Conservation (phyloP, 1,140 invertebrate species). For the Conus ventricosus region DNA sequence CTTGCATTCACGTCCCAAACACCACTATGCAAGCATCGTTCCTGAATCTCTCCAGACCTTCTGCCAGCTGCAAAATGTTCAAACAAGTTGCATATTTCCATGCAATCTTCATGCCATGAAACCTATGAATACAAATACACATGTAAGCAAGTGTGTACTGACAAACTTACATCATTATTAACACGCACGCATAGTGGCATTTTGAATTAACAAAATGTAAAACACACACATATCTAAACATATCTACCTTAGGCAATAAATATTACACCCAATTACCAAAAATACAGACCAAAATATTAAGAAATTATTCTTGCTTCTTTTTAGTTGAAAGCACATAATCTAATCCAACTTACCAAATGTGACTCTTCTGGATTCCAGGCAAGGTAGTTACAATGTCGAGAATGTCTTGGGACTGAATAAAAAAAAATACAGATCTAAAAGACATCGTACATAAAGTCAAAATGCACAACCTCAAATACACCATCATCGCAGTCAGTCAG, state of each 20-base stretch:
- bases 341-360: slow-evolving; percentile 78
- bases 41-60: slow-evolving; percentile 89
- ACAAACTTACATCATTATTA: not conserved
- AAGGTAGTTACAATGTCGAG: slow-evolving; percentile 88
- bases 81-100: not conserved
- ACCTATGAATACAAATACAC: not conserved
- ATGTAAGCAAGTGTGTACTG: not conserved
- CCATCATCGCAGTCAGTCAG: too few relatives aligned
- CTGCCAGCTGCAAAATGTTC: slow-evolving; percentile 79
- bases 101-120: too few relatives aligned
- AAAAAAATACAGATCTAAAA: not conserved
- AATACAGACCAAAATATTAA: too few relatives aligned
- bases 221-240: too few relatives aligned
- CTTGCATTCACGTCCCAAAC: slow-evolving; percentile 73
- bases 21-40: slow-evolving; percentile 76
- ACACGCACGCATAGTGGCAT: not conserved
- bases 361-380: slow-evolving; percentile 91
- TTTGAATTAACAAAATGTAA: not conserved
- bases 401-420: slow-evolving; percentile 59
- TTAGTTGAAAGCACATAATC: too few relatives aligned
- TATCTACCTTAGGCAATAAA: too few relatives aligned
- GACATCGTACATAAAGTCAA: not conserved
- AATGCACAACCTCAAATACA: not conserved
- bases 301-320: too few relatives aligned
- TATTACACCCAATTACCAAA: too few relatives aligned